Conservation (phyloP, 2,888 invertebrate species). For the Oscheius onirici region DNA sequence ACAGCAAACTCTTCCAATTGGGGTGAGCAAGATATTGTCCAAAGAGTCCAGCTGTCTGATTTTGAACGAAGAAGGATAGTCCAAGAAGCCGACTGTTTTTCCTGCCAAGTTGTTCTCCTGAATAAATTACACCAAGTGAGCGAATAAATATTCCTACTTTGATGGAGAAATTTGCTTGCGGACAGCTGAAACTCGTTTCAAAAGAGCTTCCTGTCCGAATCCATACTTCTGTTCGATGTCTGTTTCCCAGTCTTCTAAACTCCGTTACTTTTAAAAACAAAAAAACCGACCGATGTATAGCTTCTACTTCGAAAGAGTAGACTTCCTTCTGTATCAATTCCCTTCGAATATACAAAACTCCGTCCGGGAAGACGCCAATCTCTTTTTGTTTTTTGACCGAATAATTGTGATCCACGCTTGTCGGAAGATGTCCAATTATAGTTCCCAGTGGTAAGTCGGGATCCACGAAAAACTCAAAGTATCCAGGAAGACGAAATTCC, state of each 20-base stretch:
- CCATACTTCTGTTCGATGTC: slow-evolving; percentile 9
- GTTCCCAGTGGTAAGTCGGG: not conserved
- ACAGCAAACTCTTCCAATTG: slow-evolving; percentile 14
- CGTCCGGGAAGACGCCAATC: slow-evolving; percentile 33
- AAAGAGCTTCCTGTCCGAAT: not conserved
- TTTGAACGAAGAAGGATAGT: not conserved
- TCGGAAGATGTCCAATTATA: slow-evolving; percentile 5
- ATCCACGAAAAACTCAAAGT: slow-evolving; percentile 1
- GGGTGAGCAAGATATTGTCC: slow-evolving; percentile 2
- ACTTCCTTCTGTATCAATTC: not conserved
- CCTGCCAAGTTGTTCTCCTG: slow-evolving; percentile 24
- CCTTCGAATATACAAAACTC: slow-evolving; percentile 25
- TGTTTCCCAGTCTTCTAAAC: slow-evolving; percentile 7
- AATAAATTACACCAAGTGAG: not conserved
- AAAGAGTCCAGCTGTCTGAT: slow-evolving; percentile 4
- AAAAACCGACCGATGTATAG: slow-evolving; percentile 24
- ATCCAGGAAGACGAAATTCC: slow-evolving; percentile 5
- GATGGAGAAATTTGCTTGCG: not conserved
- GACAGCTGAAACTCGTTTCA: not conserved
- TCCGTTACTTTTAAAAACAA: not conserved
- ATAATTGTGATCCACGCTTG: not conserved
- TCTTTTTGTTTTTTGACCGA: not conserved
- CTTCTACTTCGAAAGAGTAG: slow-evolving; percentile 11
- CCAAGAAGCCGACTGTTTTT: not conserved
- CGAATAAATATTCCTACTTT: not conserved